Conservation (phyloP, 2,797 vertebrate species). For the Argyrosomus regius region DNA sequence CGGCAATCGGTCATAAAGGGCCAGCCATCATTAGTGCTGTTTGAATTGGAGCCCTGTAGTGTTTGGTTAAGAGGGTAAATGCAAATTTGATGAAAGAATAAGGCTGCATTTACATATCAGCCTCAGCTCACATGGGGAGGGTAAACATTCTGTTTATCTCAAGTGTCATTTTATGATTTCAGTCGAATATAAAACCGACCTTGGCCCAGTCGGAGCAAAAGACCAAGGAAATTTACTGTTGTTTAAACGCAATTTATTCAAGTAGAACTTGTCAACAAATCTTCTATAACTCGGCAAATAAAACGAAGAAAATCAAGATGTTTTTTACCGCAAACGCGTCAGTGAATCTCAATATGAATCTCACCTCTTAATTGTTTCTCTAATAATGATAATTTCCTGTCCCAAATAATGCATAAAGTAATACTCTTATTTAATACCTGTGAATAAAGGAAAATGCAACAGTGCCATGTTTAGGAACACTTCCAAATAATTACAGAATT, state of each 20-base stretch:
- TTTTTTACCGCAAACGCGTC: conserved; percentile 65
- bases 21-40: conserved; percentile 99
- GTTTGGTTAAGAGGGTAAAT: conserved; percentile 99
- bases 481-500: background rate
- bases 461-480: background rate
- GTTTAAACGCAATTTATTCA: conserved; percentile 93
- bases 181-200: conserved; percentile 98
- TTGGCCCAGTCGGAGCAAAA: conserved; percentile 94
- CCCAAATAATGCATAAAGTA: conserved; percentile 13
- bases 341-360: conserved; percentile 54
- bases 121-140: conserved; percentile 96
- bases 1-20: conserved; percentile 97
- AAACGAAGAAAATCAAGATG: conserved; percentile 76
- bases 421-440: background rate
- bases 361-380: conserved; percentile 19
- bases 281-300: conserved; percentile 87
- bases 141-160: conserved; percentile 99
- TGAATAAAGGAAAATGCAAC: conserved; percentile 7
- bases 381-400: conserved; percentile 36
- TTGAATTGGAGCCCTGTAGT: conserved; percentile 99
- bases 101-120: conserved; percentile 99
- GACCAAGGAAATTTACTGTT: conserved; percentile 94
- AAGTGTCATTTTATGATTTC: conserved; percentile 99
- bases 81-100: conserved; percentile 99
- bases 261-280: conserved; percentile 93